Evolutionary conservation across 1,140 invertebrate species (phyloP).

Genomic region (Drosophila triauraria): DNA sequence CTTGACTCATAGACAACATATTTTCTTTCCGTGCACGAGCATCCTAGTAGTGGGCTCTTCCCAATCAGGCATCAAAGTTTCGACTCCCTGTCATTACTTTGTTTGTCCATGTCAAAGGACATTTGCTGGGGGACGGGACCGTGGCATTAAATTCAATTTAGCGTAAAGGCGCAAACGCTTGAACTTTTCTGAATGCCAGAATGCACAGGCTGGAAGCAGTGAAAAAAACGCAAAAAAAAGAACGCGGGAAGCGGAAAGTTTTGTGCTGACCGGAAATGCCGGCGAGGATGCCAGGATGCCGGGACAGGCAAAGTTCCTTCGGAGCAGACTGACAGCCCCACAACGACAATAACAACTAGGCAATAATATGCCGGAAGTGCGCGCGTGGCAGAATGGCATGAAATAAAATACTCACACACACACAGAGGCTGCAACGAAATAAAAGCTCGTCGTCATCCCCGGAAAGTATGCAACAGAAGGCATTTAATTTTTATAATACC

Average conservation of each 20-base stretch:
- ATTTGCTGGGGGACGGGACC: constrained; percentile 35
- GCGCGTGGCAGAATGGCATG: constrained; percentile 65
- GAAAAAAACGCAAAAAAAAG: constrained; percentile 16
- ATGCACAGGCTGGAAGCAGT: constrained; percentile 31
- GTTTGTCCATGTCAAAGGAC: constrained; percentile 53
- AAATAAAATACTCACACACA: constrained; percentile 50
- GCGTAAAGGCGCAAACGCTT: constrained; percentile 79
- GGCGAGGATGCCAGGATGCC: constrained; percentile 38
- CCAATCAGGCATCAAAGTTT: constrained; percentile 47
- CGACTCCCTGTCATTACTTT: constrained; percentile 43
- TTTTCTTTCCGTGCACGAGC: constrained; percentile 8
- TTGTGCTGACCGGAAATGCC: constrained; percentile 77
- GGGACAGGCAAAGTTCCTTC: constrained; percentile 62
- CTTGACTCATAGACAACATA: too few species aligned
- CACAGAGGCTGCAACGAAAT: constrained; percentile 47
- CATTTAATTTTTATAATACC: constrained; percentile 60
- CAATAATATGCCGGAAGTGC: constrained; percentile 78
- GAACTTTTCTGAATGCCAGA: constrained; percentile 57
- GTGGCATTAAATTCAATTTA: constrained; percentile 80
- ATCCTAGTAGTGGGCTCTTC: background rate
- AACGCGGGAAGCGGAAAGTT: constrained; percentile 42
- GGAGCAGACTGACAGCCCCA: constrained; percentile 41
- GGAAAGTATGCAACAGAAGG: constrained; percentile 68
- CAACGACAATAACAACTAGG: constrained; percentile 46
- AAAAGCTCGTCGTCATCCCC: constrained; percentile 24